Evolutionary conservation across 92 coral and sea anemone species (phyloP).

Genomic region (Porites lobata): DNA sequence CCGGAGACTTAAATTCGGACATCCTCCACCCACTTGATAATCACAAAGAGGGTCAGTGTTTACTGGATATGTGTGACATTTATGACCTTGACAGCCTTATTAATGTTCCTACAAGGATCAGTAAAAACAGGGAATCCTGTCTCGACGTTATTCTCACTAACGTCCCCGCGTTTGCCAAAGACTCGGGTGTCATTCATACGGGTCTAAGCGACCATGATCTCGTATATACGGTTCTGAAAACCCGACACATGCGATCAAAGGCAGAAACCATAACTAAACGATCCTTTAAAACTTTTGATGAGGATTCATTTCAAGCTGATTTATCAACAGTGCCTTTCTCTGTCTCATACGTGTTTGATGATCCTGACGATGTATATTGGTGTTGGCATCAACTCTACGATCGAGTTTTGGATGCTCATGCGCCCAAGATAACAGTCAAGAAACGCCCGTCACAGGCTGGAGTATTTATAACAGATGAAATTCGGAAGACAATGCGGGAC

Average conservation of each 20-base stretch:
- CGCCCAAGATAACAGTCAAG: no score
- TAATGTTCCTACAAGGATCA: constrained; percentile 56
- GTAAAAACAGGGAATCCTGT: constrained; percentile 43
- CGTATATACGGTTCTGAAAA: constrained; percentile 63
- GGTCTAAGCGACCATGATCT: constrained; percentile 64
- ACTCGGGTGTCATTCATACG: constrained; percentile 53
- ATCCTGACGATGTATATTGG: no score
- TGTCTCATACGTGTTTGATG: no score
- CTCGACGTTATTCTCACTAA: constrained; percentile 69
- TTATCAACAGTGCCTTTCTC: no score
- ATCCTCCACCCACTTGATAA: constrained; percentile 36
- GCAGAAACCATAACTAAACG: constrained; percentile 45
- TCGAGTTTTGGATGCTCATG: no score
- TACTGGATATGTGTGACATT: constrained; percentile 51
- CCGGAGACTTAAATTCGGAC: constrained; percentile 1
- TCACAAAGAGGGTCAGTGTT: constrained; percentile 44
- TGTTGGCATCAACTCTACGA: no score
- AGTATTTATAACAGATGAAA: no score
- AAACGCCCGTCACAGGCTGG: no score
- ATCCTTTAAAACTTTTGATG: no score
- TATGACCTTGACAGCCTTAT: constrained; percentile 28
- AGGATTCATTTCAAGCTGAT: no score
- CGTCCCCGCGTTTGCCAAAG: constrained; percentile 60
- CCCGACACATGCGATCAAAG: constrained; percentile 53
- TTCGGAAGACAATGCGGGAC: no score